Conservation (phyloP, 2,888 invertebrate genomes). For the Acanthacorydalis orientalis region DNA sequence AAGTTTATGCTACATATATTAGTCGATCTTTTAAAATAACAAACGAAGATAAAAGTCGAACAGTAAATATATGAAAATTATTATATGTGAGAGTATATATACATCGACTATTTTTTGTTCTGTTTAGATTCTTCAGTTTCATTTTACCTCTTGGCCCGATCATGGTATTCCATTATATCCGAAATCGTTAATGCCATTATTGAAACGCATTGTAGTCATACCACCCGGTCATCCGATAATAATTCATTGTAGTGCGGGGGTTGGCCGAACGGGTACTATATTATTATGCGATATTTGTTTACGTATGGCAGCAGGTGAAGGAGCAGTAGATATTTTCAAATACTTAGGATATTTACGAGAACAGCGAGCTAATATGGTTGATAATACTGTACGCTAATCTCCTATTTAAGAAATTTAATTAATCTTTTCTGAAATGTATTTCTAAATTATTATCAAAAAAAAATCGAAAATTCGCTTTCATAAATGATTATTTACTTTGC, state of each 20-base stretch:
- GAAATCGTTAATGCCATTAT: slow-evolving; percentile 22
- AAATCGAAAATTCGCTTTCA: no score
- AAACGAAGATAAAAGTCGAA: slow-evolving; percentile 16
- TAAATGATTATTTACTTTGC: no score
- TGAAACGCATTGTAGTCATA: slow-evolving; percentile 22
- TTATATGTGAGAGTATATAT: neutral
- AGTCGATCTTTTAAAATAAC: slow-evolving; percentile 19
- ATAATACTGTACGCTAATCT: slow-evolving; percentile 15
- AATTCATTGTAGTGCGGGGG: slow-evolving; percentile 39
- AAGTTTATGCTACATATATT: slow-evolving; percentile 23
- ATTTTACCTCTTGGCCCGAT: slow-evolving; percentile 35
- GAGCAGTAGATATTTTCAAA: slow-evolving; percentile 19
- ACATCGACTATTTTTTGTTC: slow-evolving; percentile 5
- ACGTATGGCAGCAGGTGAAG: slow-evolving; percentile 27
- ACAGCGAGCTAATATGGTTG: slow-evolving; percentile 24
- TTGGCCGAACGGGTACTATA: slow-evolving; percentile 42
- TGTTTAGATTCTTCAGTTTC: slow-evolving; percentile 24
- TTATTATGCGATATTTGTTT: slow-evolving; percentile 37
- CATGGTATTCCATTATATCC: slow-evolving; percentile 28
- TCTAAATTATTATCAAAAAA: no score
- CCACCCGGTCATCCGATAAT: slow-evolving; percentile 26
- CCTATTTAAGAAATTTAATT: no score
- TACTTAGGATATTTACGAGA: slow-evolving; percentile 19
- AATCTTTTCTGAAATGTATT: no score
- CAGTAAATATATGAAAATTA: slow-evolving; percentile 13